Conservation (phyloP, 2,797 vertebrate species). For the Agapornis canus region DNA sequence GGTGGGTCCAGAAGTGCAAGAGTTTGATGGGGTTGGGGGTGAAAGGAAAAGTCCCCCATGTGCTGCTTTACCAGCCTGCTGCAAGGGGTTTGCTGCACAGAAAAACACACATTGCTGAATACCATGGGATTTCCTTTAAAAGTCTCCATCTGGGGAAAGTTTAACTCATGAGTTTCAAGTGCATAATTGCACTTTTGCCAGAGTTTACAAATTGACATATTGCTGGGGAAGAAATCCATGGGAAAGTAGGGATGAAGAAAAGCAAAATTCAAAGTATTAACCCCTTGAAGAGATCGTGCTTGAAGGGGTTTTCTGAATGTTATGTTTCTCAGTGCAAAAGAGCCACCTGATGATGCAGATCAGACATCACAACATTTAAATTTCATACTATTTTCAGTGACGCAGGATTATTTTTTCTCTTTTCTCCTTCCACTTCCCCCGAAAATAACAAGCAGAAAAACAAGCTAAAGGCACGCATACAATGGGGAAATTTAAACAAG, state of each 20-base stretch:
- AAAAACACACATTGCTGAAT: background rate
- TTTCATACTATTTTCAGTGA: background rate
- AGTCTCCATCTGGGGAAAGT: background rate
- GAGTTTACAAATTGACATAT: background rate
- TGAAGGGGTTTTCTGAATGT: background rate
- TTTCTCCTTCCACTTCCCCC: background rate
- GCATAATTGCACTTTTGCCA: background rate
- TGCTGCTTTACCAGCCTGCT: fast-evolving
- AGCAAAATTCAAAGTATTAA: background rate
- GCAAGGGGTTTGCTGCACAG: background rate
- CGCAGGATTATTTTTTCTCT: background rate
- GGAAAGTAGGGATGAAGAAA: background rate
- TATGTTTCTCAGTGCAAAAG: background rate
- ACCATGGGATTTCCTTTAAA: background rate
- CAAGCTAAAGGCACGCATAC: background rate
- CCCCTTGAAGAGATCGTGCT: background rate
- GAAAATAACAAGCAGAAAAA: background rate
- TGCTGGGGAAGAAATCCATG: background rate
- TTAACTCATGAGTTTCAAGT: background rate
- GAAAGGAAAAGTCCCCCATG: background rate
- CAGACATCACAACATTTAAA: background rate
- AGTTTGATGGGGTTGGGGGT: fast-evolving
- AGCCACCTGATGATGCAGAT: background rate
- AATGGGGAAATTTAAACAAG: background rate
- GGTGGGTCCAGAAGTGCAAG: background rate